Base-by-base conservation (phyloP, 2,797 vertebrate genomes). In the Falco biarmicus region DNA sequence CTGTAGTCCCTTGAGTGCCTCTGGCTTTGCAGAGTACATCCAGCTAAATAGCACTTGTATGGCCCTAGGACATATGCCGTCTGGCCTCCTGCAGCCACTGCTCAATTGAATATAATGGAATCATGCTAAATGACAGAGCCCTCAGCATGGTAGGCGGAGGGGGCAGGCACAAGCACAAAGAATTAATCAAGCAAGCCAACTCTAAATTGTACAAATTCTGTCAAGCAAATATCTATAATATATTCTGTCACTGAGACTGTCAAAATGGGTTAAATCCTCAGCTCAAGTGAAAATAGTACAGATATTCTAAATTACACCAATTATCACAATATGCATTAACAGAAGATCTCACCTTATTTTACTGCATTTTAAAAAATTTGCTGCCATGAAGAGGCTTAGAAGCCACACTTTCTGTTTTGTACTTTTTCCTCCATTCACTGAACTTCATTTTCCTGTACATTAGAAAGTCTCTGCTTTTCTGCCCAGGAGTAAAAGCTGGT, bases 21-120 rank as follows among this genome's bases (percentile, higher is more conserved):
- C 69, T 93, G 90, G 92, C 66, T 93, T 93, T 93, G 92, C 87
- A 92, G 89, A 94, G 73, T 34, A 82, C 84, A 93, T 88, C 73
- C 82, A 90, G 90, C 77, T 88, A 88, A 93, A 93, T 0, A 93
- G 87, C 84, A 87, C 84, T 96, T 91, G 90, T 90, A 75, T 39
- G 92, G 96, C 95, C 96, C 66, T 70, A 94, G 89, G 94, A 95
- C 84, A 88, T 87, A 79, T 59, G 89, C 82, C 34, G 82, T 57
- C 84, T 90, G 94, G 82, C 83, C 93, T 93, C 94, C 94, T 95
- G 87, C 84, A 95, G 96, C 90, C 92, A 56, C 66, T 74, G 79
- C 76, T 95, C 92, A 79, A 34, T 34, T 80, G 90, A 89, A 89
- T 71, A 90, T 66, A 92, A 83, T 87, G 82, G 89, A 94, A 84